Percentiles rank a stretch among this genome's conserved stretches.
Evolutionary conservation across 2,797 vertebrate genomes (phyloP).

Genomic region (Sebastes baramenuke): DNA sequence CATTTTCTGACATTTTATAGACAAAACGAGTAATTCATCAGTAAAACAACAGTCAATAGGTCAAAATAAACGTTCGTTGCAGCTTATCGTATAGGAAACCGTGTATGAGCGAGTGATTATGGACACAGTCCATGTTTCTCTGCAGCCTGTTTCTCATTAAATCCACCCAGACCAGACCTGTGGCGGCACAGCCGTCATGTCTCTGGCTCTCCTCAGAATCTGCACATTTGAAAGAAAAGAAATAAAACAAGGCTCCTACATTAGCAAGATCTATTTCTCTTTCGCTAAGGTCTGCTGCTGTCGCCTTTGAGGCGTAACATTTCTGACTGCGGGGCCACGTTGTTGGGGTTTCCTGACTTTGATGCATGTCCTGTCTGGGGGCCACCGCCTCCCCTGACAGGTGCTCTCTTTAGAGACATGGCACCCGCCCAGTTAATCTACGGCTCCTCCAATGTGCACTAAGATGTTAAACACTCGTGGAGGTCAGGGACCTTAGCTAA

Average conservation of each 20-base stretch:
- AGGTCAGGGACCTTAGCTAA: constrained; percentile 62
- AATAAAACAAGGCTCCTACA: constrained; percentile 22
- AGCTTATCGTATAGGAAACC: not conserved
- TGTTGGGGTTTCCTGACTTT: constrained; percentile 61
- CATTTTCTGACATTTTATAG: not conserved
- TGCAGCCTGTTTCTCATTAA: constrained; percentile 56
- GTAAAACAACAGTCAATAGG: not conserved
- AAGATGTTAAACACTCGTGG: constrained; percentile 52
- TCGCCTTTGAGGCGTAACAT: constrained; percentile 57
- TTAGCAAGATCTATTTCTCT: constrained; percentile 45
- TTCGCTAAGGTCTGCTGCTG: constrained; percentile 47
- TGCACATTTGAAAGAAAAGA: constrained; percentile 11
- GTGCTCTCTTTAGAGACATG: constrained; percentile 46
- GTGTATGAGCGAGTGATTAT: not conserved
- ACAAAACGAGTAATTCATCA: not conserved
- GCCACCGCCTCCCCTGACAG: constrained; percentile 44
- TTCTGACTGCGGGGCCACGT: constrained; percentile 44
- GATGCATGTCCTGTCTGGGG: constrained; percentile 51
- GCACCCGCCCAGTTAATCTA: constrained; percentile 44
- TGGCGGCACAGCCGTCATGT: constrained; percentile 3
- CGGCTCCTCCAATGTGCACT: constrained; percentile 26
- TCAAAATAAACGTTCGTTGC: not conserved
- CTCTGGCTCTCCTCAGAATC: constrained; percentile 46
- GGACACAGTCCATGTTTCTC: not conserved
- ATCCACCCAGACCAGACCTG: not conserved